phyloP scores from a whole-genome alignment of 2,113 vertebrate genomes.

The Alces alces region DNA sequence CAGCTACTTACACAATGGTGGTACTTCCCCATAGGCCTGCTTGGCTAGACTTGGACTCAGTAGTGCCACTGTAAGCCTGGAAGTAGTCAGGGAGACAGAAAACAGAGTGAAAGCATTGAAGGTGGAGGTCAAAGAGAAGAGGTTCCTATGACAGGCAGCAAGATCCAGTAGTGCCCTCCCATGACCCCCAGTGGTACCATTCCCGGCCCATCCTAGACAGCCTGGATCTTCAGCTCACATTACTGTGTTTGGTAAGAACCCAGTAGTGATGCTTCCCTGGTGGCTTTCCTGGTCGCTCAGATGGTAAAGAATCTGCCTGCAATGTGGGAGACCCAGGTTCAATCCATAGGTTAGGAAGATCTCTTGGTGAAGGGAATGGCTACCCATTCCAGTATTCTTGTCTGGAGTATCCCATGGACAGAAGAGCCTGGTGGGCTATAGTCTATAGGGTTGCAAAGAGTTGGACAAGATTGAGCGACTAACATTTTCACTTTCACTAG shows the following conservation, averaged over 20 bases:
- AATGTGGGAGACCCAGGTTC: background rate
- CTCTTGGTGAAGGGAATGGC: background rate
- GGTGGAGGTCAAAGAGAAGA: background rate
- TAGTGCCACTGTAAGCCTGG: background rate
- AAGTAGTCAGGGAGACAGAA: background rate
- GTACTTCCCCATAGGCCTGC: background rate
- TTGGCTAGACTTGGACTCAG: background rate
- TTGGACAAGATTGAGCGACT: background rate
- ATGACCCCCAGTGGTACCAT: background rate
- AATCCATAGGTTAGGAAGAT: background rate
- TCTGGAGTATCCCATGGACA: background rate
- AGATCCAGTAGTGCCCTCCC: background rate
- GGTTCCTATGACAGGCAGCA: background rate
- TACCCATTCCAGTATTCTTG: background rate
- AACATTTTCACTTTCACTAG: background rate
- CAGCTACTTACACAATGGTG: background rate
- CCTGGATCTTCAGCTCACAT: background rate
- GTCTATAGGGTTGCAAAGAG: background rate
- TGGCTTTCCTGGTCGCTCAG: background rate
- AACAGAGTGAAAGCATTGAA: background rate
- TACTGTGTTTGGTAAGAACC: background rate
- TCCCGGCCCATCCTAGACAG: background rate
- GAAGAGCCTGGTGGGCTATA: background rate
- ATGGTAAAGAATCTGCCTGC: background rate
- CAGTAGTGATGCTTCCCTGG: background rate